Base-by-base conservation (phyloP, 2,888 invertebrate species). In the Phytoseiulus persimilis region DNA sequence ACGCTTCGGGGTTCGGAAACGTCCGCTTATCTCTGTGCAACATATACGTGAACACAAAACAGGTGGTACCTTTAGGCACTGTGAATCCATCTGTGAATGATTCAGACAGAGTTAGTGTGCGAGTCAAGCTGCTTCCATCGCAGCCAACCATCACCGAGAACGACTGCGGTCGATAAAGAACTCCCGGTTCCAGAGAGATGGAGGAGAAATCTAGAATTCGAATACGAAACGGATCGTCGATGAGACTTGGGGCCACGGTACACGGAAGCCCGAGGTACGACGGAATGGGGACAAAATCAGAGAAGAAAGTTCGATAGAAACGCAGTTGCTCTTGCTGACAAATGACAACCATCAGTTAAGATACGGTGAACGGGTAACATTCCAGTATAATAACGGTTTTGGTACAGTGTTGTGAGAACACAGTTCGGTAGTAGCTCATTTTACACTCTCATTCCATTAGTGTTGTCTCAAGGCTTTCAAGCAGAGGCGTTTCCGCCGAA, bases 1-100 rank as follows among this genome's bases (percentile, higher is more conserved):
- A 93, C 83, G 90, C 91, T n/a, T 93, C 92, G 0, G 93, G 93
- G 83, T 93, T 92, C 0, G 93, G 92, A 90, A 92, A 93, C 46
- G 91, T 91, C 46, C 91, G 90, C 18, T 91, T 91, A 91, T 93
- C 92, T 31, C 92, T 90, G 90, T 91, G 91, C 11, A 91, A 89
- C 93, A 91, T 91, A n/a, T 91, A 91, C 0, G 91, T 91, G 87
- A 91, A 91, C 28, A 91, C 90, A 83, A 91, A 90, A 83, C 91
- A 91, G 14, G 92, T 92, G 5, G 92, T 91, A 14, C 92, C 92
- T 89, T 92, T 91, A 0, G 92, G 92, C 31, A 92, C 91, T 14
- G 90, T 90, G 90, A 91, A 91, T 31, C 91, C 92, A 90, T 91
- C 91, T 91, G 90, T 18, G 84, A 31, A 84, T 39, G 83, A 28